These are phyloP conservation scores for Ridgeia piscesae DNA, from an alignment of 1,140 invertebrate genomes.

Conservation along the genomic window DNA sequence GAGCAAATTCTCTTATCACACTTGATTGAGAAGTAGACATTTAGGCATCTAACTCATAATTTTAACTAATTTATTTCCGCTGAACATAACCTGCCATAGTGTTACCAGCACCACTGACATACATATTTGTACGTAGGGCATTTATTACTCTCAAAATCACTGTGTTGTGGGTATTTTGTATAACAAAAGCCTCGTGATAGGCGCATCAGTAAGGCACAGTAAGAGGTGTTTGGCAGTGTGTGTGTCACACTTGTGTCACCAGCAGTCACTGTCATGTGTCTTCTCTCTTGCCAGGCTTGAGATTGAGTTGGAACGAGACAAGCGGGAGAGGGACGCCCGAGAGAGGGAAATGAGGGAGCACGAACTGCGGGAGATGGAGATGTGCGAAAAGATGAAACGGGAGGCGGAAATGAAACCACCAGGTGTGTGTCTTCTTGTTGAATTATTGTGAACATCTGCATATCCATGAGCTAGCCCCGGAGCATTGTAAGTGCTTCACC, in stretches of 20 bases:
- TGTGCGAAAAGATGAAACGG: constrained; percentile 51
- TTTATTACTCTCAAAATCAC: too few species aligned
- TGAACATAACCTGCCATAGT: too few species aligned
- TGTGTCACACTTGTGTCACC: neutral
- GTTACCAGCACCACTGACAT: too few species aligned
- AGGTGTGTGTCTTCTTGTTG: neutral
- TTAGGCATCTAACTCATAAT: too few species aligned
- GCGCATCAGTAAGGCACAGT: neutral
- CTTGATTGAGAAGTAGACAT: too few species aligned
- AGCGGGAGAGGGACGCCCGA: constrained; percentile 76
- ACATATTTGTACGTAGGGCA: too few species aligned
- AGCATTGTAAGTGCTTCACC: neutral
- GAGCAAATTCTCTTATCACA: too few species aligned
- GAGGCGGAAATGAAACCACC: constrained; percentile 56
- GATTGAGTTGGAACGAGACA: constrained; percentile 79
- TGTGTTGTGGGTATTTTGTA: too few species aligned
- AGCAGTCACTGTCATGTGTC: neutral
- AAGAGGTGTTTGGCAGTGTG: neutral
- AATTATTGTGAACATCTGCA: neutral
- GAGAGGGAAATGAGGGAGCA: constrained; percentile 74
- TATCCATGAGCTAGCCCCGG: too few species aligned
- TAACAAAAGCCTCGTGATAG: too few species aligned
- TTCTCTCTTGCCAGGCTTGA: constrained; percentile 63
- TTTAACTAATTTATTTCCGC: too few species aligned
- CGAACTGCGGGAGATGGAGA: constrained; percentile 79